phyloP scores from a whole-genome alignment of 2,888 invertebrate genomes.

The Aspidapion aeneum region DNA sequence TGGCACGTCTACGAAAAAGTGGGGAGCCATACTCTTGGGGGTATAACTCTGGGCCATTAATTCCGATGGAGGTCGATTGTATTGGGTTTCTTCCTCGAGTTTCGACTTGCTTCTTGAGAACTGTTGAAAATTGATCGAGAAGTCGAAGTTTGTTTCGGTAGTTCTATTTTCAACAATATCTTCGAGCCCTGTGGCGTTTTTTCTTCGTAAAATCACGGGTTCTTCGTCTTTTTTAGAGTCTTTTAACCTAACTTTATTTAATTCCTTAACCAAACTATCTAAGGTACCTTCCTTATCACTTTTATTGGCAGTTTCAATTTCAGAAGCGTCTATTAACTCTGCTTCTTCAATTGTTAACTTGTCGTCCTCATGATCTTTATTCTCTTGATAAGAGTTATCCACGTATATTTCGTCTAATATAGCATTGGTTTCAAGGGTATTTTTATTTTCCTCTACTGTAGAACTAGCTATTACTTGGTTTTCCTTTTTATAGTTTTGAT shows the following conservation, averaged over 20 bases:
- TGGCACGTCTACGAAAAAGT: constrained; percentile 9
- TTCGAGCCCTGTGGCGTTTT: background rate
- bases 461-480: no score
- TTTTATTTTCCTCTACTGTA: no score
- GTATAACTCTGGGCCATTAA: background rate
- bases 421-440: no score
- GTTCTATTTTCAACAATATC: background rate
- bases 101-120: background rate
- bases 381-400: background rate
- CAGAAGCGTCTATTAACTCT: no score
- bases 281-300: no score
- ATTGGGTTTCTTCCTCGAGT: background rate
- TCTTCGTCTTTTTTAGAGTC: background rate
- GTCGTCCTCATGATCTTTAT: no score
- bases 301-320: no score
- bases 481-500: no score
- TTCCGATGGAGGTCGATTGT: background rate
- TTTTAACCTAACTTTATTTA: no score
- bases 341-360: no score
- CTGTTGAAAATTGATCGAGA: background rate
- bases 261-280: no score
- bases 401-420: no score
- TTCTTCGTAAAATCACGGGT: background rate
- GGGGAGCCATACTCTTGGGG: background rate
- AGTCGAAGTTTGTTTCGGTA: background rate